These are phyloP conservation scores for Otocyon megalotis DNA, from an alignment of 2,113 vertebrate species.

Conservation along the genomic window DNA sequence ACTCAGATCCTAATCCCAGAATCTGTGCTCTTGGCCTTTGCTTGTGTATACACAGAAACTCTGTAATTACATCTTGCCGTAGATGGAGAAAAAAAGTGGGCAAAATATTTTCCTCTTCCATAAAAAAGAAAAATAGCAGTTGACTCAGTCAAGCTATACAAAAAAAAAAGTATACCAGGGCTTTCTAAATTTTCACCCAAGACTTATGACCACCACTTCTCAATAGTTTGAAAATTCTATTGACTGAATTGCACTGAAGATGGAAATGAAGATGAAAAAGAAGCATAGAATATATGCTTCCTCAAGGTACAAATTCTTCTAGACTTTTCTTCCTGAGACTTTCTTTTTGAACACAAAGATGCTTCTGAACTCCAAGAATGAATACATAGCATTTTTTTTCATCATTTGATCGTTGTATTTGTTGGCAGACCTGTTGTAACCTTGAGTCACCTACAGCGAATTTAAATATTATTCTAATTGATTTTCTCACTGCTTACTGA, in stretches of 20 bases:
- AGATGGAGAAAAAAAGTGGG: not conserved
- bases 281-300: not conserved
- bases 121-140: not conserved
- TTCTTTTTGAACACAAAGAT: conserved; percentile 63
- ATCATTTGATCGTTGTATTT: conserved; percentile 53
- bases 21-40: not conserved
- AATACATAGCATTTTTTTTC: conserved; percentile 35
- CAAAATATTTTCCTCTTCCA: conserved; percentile 4
- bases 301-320: conserved; percentile 45
- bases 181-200: not conserved
- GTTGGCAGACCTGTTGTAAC: conserved; percentile 54
- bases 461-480: conserved; percentile 77
- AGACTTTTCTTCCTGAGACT: not conserved
- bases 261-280: not conserved
- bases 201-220: not conserved
- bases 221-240: conserved; percentile 29
- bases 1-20: not conserved
- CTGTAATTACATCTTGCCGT: not conserved
- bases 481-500: conserved; percentile 74
- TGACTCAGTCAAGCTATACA: not conserved
- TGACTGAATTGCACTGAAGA: conserved; percentile 14
- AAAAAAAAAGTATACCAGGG: not conserved
- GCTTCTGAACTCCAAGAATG: conserved; percentile 67
- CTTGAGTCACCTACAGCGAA: conserved; percentile 69
- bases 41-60: not conserved